Percentiles rank a stretch among this genome's conserved stretches.
Evolutionary conservation across 2,888 invertebrate species (phyloP).

Genomic region (Plagodis dolabraria): DNA sequence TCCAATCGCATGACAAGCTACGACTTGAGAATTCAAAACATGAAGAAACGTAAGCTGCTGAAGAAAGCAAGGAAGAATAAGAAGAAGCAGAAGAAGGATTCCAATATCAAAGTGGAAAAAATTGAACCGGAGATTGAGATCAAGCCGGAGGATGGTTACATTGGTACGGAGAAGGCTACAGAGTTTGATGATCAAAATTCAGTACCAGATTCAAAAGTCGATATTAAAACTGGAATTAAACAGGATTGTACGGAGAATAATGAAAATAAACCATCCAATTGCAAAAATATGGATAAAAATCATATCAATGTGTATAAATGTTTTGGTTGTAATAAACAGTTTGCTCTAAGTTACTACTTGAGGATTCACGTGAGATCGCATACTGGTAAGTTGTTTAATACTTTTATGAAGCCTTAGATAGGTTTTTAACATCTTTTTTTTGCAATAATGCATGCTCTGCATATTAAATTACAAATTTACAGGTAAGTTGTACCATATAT

Average conservation of each 20-base stretch:
- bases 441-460: neutral
- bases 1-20: conserved; percentile 74
- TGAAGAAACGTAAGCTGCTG: conserved; percentile 60
- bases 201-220: neutral
- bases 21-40: conserved; percentile 65
- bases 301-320: conserved; percentile 74
- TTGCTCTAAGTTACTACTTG: conserved; percentile 73
- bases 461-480: neutral
- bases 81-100: conserved; percentile 57
- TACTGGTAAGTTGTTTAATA: conserved; percentile 57
- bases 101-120: conserved; percentile 37
- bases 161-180: conserved; percentile 60
- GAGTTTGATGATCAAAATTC: conserved; percentile 33
- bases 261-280: conserved; percentile 26
- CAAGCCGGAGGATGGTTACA: conserved; percentile 76
- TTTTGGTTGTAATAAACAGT: conserved; percentile 74
- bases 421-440: no score
- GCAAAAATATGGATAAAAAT: conserved; percentile 30
- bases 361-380: conserved; percentile 76
- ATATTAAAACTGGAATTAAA: neutral
- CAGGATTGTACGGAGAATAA: conserved; percentile 13
- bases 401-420: neutral
- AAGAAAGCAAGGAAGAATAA: conserved; percentile 64
- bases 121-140: conserved; percentile 59
- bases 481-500: no score